Base-by-base conservation (phyloP, 2,888 invertebrate genomes). In the Microctonus aethiopoides region DNA sequence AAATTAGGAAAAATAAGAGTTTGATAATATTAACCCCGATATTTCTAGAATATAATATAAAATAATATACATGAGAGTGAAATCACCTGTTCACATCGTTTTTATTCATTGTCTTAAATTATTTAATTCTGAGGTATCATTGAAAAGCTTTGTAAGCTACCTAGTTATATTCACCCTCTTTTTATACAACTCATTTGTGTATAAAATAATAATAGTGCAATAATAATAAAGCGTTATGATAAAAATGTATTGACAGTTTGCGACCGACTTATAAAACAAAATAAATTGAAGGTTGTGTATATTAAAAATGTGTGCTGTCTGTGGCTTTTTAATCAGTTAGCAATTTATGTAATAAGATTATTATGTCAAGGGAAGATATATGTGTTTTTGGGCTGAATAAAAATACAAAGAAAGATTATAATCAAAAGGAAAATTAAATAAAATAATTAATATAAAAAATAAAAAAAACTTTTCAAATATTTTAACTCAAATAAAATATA, bases 101-200 rank as follows among this genome's bases (percentile, higher is more conserved):
- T 46, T 7, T 70, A 70, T 72, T 73, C 46, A 70, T 68, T 67
- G 29, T 65, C 67, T 60, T 73, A 36, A 46, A 75, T 73, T 72
- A 75, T 75, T 73, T 67, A 72, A 71, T 68, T 52, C 56, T 67
- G 74, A 72, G 72, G 70, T 70, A 69, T 73, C 72, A 74, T 16
- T 7, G n/a, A 16, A 16, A 16, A 46, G 16, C 20, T 46, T n/a
- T 29, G 29, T 29, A 29, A 29, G 3, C 3, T 5, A 7, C 16
- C 16, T 16, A 46, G 46, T 46, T 16, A 39, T 39, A 39, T 39
- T 46, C 16, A 46, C 46, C 46, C 20, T 16, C 46, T 46, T 46
- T 46, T 7, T 6, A 6, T 46, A 16, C 7, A 46, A 7, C 39
- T n/a, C 46, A n/a, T n/a, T 0, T 20, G 16, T 9, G n/a, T 1